Conservation (phyloP, 2,888 invertebrate genomes). For the Pteria penguin region DNA sequence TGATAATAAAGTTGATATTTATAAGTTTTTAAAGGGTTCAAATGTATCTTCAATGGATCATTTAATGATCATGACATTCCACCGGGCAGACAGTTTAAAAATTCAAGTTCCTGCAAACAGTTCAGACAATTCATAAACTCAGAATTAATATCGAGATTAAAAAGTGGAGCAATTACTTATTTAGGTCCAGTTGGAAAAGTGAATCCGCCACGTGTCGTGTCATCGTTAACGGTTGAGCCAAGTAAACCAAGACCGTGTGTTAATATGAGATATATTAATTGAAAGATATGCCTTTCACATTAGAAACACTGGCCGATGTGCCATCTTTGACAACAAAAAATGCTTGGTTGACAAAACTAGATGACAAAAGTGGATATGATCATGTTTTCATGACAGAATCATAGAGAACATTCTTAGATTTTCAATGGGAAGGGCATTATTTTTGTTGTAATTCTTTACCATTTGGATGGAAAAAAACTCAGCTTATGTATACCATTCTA, state of each 20-base stretch:
- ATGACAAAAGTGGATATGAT: not conserved
- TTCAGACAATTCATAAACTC: not conserved
- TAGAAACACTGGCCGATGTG: not conserved
- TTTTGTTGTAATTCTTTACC: not conserved
- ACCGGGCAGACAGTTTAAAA: not conserved
- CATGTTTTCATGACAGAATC: not conserved
- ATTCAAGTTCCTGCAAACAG: not conserved
- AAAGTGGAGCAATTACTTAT: not conserved
- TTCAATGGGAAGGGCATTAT: slow-evolving; percentile 1
- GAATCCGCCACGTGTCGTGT: not conserved
- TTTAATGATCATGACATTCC: not conserved
- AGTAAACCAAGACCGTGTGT: not conserved
- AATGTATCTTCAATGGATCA: not conserved
- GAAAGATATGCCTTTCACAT: not conserved
- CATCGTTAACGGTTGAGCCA: not conserved
- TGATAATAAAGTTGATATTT: not conserved
- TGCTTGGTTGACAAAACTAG: not conserved
- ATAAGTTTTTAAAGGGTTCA: not conserved
- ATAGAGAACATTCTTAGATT: not conserved
- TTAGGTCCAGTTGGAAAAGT: not conserved
- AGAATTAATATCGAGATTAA: not conserved
- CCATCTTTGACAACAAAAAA: not conserved
- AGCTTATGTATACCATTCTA: not conserved
- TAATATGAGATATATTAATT: not conserved
- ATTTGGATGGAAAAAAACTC: not conserved